Evolutionary conservation across 53 echinoderm and acorn worm genomes (phyloP), one percentile per base, ranked within the genome.

Genomic region (Glandiceps talaboti): DNA sequence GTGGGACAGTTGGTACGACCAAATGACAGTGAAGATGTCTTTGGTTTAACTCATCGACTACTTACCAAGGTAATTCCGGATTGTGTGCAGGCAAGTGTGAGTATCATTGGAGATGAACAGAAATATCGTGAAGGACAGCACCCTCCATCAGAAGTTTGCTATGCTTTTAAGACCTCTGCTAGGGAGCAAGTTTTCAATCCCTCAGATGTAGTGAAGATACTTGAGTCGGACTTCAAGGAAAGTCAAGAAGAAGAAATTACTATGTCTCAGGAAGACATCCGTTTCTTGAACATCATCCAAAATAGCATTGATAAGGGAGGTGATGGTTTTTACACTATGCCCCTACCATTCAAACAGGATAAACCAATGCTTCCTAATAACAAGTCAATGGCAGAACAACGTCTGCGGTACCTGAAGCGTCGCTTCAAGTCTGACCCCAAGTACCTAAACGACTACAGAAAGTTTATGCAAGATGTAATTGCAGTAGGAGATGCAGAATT

Each of bases 281-380:
- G n/a, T n/a, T n/a, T n/a, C n/a, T n/a, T n/a, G n/a, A n/a, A 31
- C 30, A 84, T 88, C 14, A 75, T 91, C 76, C 30, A 85, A 29
- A 78, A 88, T 12, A 74, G 79, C 27, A 87, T 87, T 72, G 33
- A 77, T 28, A 77, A 73, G 28, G 26, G 73, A 30, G 78, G 78
- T 26, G 79, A 83, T 73, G 84, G 84, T 27, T 78, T 77, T 32
- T 83, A 87, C 28, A 82, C 86, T 73, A 90, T 82, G 86, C 84
- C 86, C 25, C 81, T 90, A 1, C 83, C 83, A 1, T 27, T 83
- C 27, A 73, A 77, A 30, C 80, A 73, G 14, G 29, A 73, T 1
- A 33, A 76, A 27, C 82, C 82, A 1, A 26, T 75, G 0, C 30
- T 91, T 27, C 91, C 91, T 20, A 83, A 85, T 73, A 91, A 88